These are phyloP conservation scores for Cephus sareptanus DNA, from an alignment of 2,888 invertebrate species.

Conservation along the genomic window DNA sequence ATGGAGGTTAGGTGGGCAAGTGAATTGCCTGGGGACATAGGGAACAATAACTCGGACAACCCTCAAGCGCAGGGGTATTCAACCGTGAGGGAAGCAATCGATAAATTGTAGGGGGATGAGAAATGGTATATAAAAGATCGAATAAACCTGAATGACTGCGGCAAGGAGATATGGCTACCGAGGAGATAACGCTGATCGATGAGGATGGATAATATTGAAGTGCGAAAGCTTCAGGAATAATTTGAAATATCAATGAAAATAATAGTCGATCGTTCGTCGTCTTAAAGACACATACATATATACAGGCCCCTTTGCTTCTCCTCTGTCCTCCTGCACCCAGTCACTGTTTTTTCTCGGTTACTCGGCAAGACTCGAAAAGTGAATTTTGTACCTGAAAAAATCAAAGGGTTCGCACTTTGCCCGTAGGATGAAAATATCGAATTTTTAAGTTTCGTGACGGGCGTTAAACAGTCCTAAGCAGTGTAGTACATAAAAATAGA, in stretches of 20 bases:
- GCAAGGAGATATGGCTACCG: slow-evolving; percentile 28
- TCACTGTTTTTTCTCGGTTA: too few species aligned
- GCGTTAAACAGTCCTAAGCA: background rate
- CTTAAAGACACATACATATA: background rate
- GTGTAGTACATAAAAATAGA: background rate
- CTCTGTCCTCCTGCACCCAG: too few species aligned
- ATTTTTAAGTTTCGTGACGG: background rate
- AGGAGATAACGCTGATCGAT: slow-evolving; percentile 37
- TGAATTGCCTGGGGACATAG: slow-evolving; percentile 25
- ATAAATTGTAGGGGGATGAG: slow-evolving; percentile 34
- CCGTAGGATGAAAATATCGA: background rate
- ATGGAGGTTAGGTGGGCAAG: slow-evolving; percentile 18
- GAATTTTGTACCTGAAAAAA: background rate
- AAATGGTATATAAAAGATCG: slow-evolving; percentile 35
- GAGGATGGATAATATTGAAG: background rate
- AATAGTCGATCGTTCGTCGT: background rate
- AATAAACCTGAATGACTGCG: slow-evolving; percentile 9
- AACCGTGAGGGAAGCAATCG: slow-evolving; percentile 34
- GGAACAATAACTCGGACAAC: slow-evolving; percentile 23
- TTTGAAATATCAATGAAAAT: background rate
- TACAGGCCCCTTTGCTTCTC: background rate
- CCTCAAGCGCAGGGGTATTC: slow-evolving; percentile 21
- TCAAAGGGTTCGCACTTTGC: background rate
- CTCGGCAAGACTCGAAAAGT: too few species aligned
- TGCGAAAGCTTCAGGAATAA: background rate